Evolutionary conservation across 2,113 vertebrate genomes (phyloP).

Genomic region (Microcebus tavaratra): DNA sequence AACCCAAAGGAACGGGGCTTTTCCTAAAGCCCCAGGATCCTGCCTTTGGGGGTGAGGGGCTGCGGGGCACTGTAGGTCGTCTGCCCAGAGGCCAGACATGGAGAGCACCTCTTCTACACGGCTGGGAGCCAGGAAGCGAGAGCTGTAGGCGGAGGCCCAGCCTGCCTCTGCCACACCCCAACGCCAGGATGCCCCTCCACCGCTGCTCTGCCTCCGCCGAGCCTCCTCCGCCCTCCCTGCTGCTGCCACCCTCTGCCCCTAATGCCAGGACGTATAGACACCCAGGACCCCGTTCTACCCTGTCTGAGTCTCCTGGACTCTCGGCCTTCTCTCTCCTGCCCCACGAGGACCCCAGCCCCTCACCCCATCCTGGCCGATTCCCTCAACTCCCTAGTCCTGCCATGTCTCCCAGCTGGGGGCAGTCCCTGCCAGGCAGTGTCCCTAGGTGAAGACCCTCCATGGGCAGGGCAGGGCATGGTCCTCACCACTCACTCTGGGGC

Average conservation of each 20-base stretch:
- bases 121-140: no score
- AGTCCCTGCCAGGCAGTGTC: background rate
- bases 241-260: background rate
- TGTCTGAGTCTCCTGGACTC: no score
- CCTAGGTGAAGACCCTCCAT: background rate
- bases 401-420: no score
- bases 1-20: background rate
- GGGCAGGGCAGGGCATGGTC: background rate
- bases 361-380: background rate
- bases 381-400: fast-evolving
- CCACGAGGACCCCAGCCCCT: background rate
- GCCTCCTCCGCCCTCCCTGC: background rate
- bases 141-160: background rate
- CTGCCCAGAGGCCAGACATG: background rate
- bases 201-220: background rate
- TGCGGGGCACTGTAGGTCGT: background rate
- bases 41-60: background rate
- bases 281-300: no score
- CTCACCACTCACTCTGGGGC: background rate
- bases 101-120: fast-evolving
- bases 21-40: background rate
- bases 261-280: background rate
- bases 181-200: background rate
- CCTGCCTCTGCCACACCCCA: background rate
- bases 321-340: background rate